phyloP scores from a whole-genome alignment of 2,888 invertebrate species.

The Beris chalybata region DNA sequence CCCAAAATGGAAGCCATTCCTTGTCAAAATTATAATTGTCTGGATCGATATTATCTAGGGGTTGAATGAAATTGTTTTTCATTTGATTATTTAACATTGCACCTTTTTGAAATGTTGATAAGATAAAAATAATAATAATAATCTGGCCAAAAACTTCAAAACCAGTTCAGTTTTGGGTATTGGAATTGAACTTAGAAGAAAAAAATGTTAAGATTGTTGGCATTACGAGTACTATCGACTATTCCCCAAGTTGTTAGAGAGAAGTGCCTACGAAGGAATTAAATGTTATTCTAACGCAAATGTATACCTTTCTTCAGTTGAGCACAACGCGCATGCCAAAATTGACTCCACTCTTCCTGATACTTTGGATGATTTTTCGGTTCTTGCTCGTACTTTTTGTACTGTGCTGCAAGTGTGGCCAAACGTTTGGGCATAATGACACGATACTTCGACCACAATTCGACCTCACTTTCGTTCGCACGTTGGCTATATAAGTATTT shows the following conservation, averaged over 20 bases:
- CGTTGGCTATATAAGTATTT: neutral
- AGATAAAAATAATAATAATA: neutral
- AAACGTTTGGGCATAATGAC: constrained; percentile 23
- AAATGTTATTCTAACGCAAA: neutral
- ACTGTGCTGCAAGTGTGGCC: constrained; percentile 33
- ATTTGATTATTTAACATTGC: neutral
- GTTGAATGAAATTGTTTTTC: constrained; percentile 12
- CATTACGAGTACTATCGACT: no score
- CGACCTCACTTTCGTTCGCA: neutral
- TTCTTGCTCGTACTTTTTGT: constrained; percentile 30
- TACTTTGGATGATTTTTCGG: constrained; percentile 34
- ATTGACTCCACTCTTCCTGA: constrained; percentile 30
- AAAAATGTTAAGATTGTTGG: no score
- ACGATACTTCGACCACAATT: constrained; percentile 32
- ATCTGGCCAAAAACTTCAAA: no score
- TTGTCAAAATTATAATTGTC: constrained; percentile 33
- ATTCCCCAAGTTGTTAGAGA: no score
- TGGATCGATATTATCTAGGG: constrained; percentile 35
- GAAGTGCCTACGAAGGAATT: neutral
- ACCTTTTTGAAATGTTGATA: neutral
- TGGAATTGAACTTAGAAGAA: no score
- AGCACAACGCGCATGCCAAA: constrained; percentile 23
- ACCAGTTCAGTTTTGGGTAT: no score
- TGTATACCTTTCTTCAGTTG: constrained; percentile 31
- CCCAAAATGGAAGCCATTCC: constrained; percentile 36